Evolutionary conservation across 2,113 vertebrate species (phyloP).

Genomic region (Phoenicopterus ruber): DNA sequence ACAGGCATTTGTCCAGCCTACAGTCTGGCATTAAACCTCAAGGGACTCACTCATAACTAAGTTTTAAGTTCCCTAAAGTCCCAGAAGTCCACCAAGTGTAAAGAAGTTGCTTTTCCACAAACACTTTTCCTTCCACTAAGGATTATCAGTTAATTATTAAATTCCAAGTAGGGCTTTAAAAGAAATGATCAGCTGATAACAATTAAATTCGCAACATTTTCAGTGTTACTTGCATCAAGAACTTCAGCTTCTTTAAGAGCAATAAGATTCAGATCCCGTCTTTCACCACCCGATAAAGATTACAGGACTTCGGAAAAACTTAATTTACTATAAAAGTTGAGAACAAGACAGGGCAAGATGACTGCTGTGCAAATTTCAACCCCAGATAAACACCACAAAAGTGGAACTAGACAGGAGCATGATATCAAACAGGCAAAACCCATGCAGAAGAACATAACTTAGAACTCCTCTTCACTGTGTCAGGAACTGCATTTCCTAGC

Average conservation of each 20-base stretch:
- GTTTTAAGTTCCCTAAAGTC: not conserved
- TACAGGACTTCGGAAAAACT: not conserved
- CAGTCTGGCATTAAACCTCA: not conserved
- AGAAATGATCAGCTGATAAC: not conserved
- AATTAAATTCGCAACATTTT: not conserved
- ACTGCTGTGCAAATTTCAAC: not conserved
- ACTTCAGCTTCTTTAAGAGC: not conserved
- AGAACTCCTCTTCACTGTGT: not conserved
- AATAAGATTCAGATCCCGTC: not conserved
- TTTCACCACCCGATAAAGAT: not conserved
- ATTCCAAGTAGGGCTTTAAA: not conserved
- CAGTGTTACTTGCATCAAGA: not conserved
- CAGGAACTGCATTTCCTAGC: not conserved
- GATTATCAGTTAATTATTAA: not conserved
- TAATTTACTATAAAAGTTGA: not conserved
- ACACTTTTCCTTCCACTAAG: not conserved
- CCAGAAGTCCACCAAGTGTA: not conserved
- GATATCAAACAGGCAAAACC: not conserved
- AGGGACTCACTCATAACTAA: not conserved
- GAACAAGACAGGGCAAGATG: not conserved
- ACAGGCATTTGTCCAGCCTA: not conserved
- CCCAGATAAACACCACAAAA: not conserved
- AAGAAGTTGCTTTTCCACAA: not conserved
- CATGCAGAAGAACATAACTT: not conserved
- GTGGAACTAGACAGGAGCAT: not conserved